Base-by-base conservation (phyloP, 2,888 invertebrate species). In the Drosophila gaucha region DNA sequence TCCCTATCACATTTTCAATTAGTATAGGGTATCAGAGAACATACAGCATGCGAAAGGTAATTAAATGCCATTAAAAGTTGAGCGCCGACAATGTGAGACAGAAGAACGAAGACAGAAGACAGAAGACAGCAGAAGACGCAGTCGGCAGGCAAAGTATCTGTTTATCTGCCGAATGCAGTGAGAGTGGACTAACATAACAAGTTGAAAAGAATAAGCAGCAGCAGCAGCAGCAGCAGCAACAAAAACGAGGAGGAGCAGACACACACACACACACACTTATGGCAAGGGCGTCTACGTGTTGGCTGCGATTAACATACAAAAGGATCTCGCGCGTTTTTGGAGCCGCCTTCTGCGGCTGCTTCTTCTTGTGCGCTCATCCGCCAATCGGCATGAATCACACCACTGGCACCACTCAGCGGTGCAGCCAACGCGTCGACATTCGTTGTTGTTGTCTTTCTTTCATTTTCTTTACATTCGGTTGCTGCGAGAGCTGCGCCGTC, bases 261-360 rank as follows among this genome's bases (percentile, higher is more conserved):
- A 57, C 14, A 52, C 18, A 51, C 20, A 55, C 31, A 74, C 18
- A 54, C 20, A 52, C 38, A 49, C 16, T 30, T 50, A 26, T 52
- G 76, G 51, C 65, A 60, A 58, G 67, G 67, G 64, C 65, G 67
- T 70, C 67, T 69, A 56, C 51, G 74, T 80, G 77, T 72, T 76
- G 58, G 44, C 59, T 62, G 78, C 86, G 90, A 89, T 89, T 89
- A 90, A 89, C 89, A 89, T 89, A 89, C 90, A 89, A 90, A 89
- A 89, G 89, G 89, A 89, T 90, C 88, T 46, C 52, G 43, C 69
- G 60, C 52, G 26, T 49, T 38, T 89, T 86, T 85, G 84, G 89
- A 86, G 88, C 84, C 89, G 82, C 84, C 84, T 87, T 86, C 88
- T 86, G 55, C 68, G 52, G 22, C 55, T 58, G 58, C 49, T 49